Evolutionary conservation across 2,797 vertebrate species (phyloP), one percentile per base, ranked within the genome.

Genomic region (Dromococcyx pavoninus): DNA sequence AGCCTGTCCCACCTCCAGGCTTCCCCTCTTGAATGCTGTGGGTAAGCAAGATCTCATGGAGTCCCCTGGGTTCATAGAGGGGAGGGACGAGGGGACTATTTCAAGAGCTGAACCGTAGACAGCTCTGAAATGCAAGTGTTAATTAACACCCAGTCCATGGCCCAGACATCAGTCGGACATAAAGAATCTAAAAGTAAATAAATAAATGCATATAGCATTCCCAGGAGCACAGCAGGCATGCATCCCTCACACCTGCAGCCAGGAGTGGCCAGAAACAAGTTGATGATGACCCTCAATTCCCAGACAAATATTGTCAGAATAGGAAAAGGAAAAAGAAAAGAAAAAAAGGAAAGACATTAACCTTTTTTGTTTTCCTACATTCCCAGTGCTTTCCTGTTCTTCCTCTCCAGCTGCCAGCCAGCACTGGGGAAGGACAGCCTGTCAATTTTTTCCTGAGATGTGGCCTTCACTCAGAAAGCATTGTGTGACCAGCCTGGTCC

Each of bases 301-400:
- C 88, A 86, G 25, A 60, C 76, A 62, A 81, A 91, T 54, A 16
- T 28, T 89, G 57, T 39, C 69, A 84, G 61, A 72, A n/a, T 43
- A 50, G 51, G 39, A 14, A 10, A 17, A 51, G 50, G 44, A 39
- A 41, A 50, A 39, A 50, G 10, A 18, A 10, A 21, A 56, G 46
- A 56, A 70, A 44, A 64, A 86, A 82, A 44, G 43, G 76, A 56
- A 94, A 94, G 83, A 62, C 60, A 83, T 27, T 27, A 66, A 62
- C 58, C 21, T 60, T 93, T 83, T 83, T 78, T 90, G 77, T 79
- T 95, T 95, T 95, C 88, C 95, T 95, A 44, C 65, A 30, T 93
- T 95, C 83, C 74, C 30, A 41, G 66, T 24, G 11, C 64, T 81
- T 95, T 96, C 64, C 83, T 94, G 71, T 50, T 88, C 86, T 95